These are phyloP conservation scores for Cercopithecus mona DNA, from an alignment of 2,113 vertebrate species.

Conservation along the genomic window DNA sequence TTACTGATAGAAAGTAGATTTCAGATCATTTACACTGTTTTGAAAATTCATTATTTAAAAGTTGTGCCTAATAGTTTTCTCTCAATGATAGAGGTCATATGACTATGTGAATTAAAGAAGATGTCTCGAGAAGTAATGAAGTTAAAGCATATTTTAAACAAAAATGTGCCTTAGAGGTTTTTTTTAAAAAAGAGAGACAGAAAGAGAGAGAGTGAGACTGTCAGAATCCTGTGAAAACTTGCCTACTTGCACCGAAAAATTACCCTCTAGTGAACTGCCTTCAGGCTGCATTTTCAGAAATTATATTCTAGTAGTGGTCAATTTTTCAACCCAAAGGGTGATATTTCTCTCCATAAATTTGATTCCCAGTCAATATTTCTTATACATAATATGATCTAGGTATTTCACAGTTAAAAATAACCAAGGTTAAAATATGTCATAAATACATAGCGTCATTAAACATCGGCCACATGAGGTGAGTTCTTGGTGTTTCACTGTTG, in stretches of 20 bases:
- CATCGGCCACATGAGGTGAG: not conserved
- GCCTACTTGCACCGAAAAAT: conserved; percentile 65
- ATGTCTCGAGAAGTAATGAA: not conserved
- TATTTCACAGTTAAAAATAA: conserved; percentile 69
- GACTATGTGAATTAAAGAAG: not conserved
- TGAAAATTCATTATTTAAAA: conserved; percentile 11
- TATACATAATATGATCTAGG: conserved; percentile 51
- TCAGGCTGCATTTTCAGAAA: conserved; percentile 67
- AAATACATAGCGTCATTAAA: conserved; percentile 43
- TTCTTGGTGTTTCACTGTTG: rapidly evolving
- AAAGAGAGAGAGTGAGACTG: not conserved
- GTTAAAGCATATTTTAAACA: conserved; percentile 35
- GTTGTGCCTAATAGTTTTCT: not conserved
- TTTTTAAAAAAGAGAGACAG: not conserved
- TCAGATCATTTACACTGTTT: not conserved
- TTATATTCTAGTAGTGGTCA: conserved; percentile 71
- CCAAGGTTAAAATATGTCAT: conserved; percentile 57
- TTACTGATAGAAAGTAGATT: not conserved
- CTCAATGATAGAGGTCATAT: not conserved
- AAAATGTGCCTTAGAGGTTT: conserved; percentile 1
- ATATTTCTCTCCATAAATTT: conserved; percentile 72
- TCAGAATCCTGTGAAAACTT: conserved; percentile 64
- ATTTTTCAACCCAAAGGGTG: conserved; percentile 66
- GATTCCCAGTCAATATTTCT: conserved; percentile 65
- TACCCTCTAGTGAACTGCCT: conserved; percentile 60